Base-by-base conservation (phyloP, 2,888 invertebrate species). In the Drosophila gaucha region DNA sequence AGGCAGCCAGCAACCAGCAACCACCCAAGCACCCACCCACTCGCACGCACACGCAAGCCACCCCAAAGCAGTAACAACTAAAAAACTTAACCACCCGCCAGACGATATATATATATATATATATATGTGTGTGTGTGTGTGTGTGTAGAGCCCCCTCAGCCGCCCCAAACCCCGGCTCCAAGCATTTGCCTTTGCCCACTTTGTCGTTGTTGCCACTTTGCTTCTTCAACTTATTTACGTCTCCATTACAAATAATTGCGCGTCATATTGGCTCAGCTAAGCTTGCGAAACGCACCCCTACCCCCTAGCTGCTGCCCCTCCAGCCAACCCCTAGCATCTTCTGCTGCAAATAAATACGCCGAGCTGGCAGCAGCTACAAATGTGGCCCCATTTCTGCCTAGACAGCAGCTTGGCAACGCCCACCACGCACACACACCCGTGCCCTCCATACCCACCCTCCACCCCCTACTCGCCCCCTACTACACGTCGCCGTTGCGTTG, bases 191-290 rank as follows among this genome's bases (percentile, higher is more conserved):
- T 78, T 70, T 74, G 70, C 72, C 78, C 65, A 65, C 66, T 84
- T 84, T 76, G 83, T 67, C 82, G 60, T 31, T 67, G 77, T 74
- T 86, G 88, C 88, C 86, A 86, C 88, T 88, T 88, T 86, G 79
- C 77, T 80, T 71, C 87, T 84, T 88, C 76, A 87, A 88, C 88
- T 88, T 84, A 86, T 80, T 86, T 83, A 87, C 84, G 86, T 89
- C 90, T 90, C 87, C 85, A 90, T 90, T 90, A 90, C 90, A 90
- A 90, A 90, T 90, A 90, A 90, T 90, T 90, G 90, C 90, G 87
- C 87, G 78, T 88, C 88, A 89, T 90, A 90, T 90, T 90, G 89
- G 90, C 89, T 90, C 86, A 75, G 85, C 85, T 64, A 69, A 70
- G 59, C 69, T 70, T 68, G 64, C 52, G 46, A 74, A 52, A 57